Percentiles rank a stretch among this genome's conserved stretches.
Evolutionary conservation across 2,888 invertebrate species (phyloP).

Genomic region (Acleris laterana): DNA sequence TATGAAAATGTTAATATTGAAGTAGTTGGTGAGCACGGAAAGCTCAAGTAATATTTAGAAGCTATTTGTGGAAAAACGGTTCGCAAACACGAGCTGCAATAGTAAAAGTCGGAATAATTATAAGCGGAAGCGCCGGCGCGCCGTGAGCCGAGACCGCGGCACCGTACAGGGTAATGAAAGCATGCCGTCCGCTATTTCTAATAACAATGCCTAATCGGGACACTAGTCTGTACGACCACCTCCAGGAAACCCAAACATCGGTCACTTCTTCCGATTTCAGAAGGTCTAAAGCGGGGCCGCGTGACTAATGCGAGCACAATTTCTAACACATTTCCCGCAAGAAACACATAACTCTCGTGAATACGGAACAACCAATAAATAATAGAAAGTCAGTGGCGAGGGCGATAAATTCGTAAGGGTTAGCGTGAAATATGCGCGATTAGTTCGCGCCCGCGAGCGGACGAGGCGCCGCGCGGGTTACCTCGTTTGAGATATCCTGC

Average conservation of each 20-base stretch:
- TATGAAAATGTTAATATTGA: background rate
- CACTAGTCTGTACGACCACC: background rate
- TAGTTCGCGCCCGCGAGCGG: conserved; percentile 18
- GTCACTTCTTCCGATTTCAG: background rate
- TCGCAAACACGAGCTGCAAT: background rate
- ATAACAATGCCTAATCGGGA: too few relatives aligned
- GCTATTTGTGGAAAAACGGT: background rate
- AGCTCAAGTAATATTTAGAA: conserved; percentile 1
- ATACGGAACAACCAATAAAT: conserved; percentile 26
- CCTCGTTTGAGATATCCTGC: background rate
- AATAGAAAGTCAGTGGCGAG: conserved; percentile 23
- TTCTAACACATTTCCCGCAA: conserved; percentile 10
- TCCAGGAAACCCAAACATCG: background rate
- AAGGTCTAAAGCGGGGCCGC: background rate
- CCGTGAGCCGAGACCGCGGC: background rate
- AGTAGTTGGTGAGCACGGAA: background rate
- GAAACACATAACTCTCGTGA: conserved; percentile 8
- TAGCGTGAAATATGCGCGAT: conserved; percentile 34
- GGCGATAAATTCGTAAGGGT: conserved; percentile 29
- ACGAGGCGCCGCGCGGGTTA: background rate
- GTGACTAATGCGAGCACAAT: conserved; percentile 16
- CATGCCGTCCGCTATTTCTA: too few relatives aligned
- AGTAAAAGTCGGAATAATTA: background rate
- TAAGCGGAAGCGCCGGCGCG: background rate
- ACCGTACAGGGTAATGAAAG: background rate